A percentile compares a stretch with the other conserved stretches of the same genome.
phyloP scores from a whole-genome alignment of 2,797 vertebrate species.

The Brotula barbata region DNA sequence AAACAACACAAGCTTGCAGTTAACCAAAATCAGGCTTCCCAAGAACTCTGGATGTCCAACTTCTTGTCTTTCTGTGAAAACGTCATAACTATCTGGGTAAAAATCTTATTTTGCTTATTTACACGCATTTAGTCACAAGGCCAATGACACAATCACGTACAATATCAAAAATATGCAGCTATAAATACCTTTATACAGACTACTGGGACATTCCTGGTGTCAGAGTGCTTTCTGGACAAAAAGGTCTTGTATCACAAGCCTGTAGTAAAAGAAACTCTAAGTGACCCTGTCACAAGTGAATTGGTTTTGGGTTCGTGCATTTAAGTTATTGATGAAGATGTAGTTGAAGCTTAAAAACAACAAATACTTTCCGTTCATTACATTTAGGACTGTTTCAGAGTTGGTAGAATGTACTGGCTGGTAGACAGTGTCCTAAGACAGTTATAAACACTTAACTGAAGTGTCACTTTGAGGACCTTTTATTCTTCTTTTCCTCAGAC shows the following conservation, averaged over 20 bases:
- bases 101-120: slow-evolving; percentile 14
- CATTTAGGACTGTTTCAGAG: slow-evolving; percentile 31
- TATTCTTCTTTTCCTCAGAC: slow-evolving; percentile 18
- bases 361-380: background rate
- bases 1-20: background rate
- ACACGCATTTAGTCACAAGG: slow-evolving; percentile 7
- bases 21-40: background rate
- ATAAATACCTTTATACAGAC: background rate
- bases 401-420: slow-evolving; percentile 25
- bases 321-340: background rate
- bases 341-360: slow-evolving; percentile 3
- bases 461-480: slow-evolving; percentile 36
- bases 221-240: background rate
- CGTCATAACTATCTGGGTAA: background rate
- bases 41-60: background rate
- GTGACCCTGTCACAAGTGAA: background rate
- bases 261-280: background rate
- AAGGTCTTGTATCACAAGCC: background rate
- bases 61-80: background rate
- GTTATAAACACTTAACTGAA: background rate
- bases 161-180: slow-evolving; percentile 10
- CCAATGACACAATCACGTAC: background rate
- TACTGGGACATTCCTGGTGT: background rate
- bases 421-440: slow-evolving; percentile 55
- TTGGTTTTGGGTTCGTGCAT: background rate